Base-by-base conservation (phyloP, 2,113 vertebrate genomes). In the Lycaon pictus region DNA sequence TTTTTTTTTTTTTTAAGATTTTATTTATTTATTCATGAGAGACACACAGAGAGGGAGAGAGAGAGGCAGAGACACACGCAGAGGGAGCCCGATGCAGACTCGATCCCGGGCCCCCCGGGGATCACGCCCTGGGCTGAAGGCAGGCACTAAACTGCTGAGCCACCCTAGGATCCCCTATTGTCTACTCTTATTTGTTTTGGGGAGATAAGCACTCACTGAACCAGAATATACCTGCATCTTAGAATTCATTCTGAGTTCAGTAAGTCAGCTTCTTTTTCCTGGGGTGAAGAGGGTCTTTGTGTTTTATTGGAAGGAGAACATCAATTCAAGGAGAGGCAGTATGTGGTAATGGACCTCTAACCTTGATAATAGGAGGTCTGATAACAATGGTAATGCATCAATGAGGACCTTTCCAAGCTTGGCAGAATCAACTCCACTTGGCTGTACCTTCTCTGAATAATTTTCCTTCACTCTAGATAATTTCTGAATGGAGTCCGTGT, bases 201-300 rank as follows among this genome's bases (percentile, higher is more conserved):
- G 99, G 83, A 99, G 95, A 97, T 99, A 99, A 15, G 99, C 69
- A 0, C 98, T 99, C 97, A 99, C 99, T 6, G 99, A 99, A 83
- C 99, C 99, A 0, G 99, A 99, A 98, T 99, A 99, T 79, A 99
- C 99, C 63, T 99, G 98, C 99, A 99, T 99, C 98, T 99, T 99
- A 4, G 99, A 99, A 97, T 99, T 99, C 81, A 99, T 98, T 17
- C 99, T 98, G 2, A 99, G 99, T 27, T 99, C 99, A 0, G 99
- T 99, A 92, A 99, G 99, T 25, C 99, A 0, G 98, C 53, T 79
- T 99, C 99, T 6, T 99, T 99, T 56, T 98, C 98, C 43, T 92
- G 95, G 0, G 98, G 97, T 0, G 98, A 99, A 96, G 98, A 99
- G 98, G 98, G 60, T n/a, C 91, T 99, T 99, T 99, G 96, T 99